These are phyloP conservation scores for Psilopsiagon aurifrons DNA, from an alignment of 2,113 vertebrate genomes.

Conservation along the genomic window DNA sequence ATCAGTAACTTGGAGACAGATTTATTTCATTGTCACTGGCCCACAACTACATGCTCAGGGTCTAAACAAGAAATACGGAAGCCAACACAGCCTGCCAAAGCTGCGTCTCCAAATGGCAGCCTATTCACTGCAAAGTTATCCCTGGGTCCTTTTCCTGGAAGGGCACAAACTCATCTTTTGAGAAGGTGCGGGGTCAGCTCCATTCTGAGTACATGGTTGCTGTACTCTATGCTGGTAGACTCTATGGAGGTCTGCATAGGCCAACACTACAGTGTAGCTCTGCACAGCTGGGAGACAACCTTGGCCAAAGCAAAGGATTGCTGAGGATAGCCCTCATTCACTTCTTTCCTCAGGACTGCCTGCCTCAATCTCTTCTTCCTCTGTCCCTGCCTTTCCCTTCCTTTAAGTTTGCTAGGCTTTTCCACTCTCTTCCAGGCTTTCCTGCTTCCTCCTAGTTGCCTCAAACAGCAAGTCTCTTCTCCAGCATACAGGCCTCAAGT, in stretches of 20 bases:
- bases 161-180: not conserved
- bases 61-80: not conserved
- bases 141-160: not conserved
- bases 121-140: rapidly evolving
- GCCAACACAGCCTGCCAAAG: not conserved
- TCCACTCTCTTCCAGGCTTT: not conserved
- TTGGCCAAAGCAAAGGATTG: not conserved
- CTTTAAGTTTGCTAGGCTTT: not conserved
- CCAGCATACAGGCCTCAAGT: not conserved
- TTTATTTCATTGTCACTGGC: not conserved
- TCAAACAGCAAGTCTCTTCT: not conserved
- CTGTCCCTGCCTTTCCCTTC: not conserved
- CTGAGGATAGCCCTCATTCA: not conserved
- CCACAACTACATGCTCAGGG: not conserved
- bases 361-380: not conserved
- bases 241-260: not conserved
- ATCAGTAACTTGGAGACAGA: not conserved
- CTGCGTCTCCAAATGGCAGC: not conserved
- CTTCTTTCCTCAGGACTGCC: not conserved
- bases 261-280: not conserved
- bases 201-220: not conserved
- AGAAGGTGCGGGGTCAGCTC: not conserved
- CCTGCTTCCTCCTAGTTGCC: not conserved
- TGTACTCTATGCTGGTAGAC: not conserved
- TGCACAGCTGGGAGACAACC: not conserved